Conservation (phyloP, 1,140 invertebrate species). For the Brachionus koreanus region DNA sequence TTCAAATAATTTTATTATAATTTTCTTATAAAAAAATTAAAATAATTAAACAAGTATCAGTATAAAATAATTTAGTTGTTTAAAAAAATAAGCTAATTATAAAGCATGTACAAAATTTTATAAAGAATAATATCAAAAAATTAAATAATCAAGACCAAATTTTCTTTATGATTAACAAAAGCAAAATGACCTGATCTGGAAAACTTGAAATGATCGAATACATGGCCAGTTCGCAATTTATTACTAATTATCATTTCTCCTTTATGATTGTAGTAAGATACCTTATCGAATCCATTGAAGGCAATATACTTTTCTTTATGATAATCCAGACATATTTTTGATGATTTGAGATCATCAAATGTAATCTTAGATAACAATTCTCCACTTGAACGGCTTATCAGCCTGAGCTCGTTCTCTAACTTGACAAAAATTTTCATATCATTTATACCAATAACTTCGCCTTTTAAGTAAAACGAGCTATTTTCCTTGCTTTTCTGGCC, state of each 20-base stretch:
- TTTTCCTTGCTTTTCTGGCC: slow-evolving; percentile 5
- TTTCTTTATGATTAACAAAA: neutral
- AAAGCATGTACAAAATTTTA: neutral
- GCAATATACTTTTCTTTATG: slow-evolving; percentile 16
- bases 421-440: slow-evolving; percentile 9
- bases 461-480: neutral
- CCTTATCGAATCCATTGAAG: neutral
- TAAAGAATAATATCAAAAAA: neutral
- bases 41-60: no score
- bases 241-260: neutral
- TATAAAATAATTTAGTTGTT: no score
- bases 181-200: neutral
- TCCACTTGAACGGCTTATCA: neutral
- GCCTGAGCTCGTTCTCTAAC: neutral
- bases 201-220: slow-evolving; percentile 3
- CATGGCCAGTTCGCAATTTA: neutral
- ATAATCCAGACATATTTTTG: slow-evolving; percentile 13
- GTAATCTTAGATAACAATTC: neutral
- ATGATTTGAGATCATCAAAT: neutral
- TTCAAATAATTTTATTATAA: no score
- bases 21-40: no score
- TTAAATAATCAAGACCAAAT: neutral
- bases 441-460: neutral
- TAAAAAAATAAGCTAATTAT: neutral
- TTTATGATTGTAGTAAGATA: neutral